Base-by-base conservation (phyloP, 2,797 vertebrate species). In the Eurystomus glaucurus region DNA sequence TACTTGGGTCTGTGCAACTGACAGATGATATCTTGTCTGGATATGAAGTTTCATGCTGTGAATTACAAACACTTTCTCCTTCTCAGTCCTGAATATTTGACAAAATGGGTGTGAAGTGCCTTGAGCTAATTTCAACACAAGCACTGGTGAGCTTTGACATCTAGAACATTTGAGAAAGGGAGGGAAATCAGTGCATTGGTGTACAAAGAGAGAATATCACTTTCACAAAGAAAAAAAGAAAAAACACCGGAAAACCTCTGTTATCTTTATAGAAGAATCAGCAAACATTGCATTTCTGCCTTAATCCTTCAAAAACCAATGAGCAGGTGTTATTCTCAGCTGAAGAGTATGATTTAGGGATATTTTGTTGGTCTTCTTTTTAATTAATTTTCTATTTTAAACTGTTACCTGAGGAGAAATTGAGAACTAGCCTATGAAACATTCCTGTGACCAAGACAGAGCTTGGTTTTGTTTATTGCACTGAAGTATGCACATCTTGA, bases 61-160 rank as follows among this genome's bases (percentile, higher is more conserved):
- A 90, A 90, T 92, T 86, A 76, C 48, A 93, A 96, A 88, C 0
- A 0, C 62, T 90, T 93, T 95, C 74, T 74, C 82, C 77, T 96
- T 92, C 61, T 95, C 37, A 23, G 2, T 78, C 76, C 65, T 89
- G 65, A 82, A 37, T 93, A 68, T 96, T 86, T 87, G 76, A 72
- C 61, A 14, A 94, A 86, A 82, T 86, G 93, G 62, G 88, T 95
- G 90, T 85, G 70, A 90, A 85, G 54, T 31, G 86, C 91, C 68
- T 80, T 93, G 72, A 81, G 77, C 52, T 6, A 87, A 62, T 77
- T 94, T 92, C 55, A 88, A 51, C 21, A 4, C 46, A 54, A 82
- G 66, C 35, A 35, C 41, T 91, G 75, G 85, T 94, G 78, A 80
- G 77, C 85, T 96, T 86, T 90, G 82, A 90, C 72, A 80, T 90